Conservation (phyloP, 2,888 invertebrate species). For the Caradrina clavipalpis region DNA sequence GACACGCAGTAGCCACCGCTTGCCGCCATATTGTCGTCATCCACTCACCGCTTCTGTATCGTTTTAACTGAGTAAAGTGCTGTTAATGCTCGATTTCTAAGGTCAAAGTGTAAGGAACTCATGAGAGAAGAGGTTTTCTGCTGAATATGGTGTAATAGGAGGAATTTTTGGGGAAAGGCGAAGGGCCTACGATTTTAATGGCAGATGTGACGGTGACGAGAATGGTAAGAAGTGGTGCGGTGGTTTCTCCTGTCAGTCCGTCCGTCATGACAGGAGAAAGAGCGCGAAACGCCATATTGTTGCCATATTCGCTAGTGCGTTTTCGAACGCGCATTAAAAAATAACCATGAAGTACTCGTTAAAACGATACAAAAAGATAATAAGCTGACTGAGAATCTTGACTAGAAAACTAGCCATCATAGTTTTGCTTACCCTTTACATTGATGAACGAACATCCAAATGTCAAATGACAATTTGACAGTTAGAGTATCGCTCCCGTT, state of each 20-base stretch:
- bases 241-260: background rate
- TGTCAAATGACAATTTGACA: slow-evolving; percentile 49
- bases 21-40: slow-evolving; percentile 52
- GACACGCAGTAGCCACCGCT: slow-evolving; percentile 50
- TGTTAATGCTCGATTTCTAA: background rate
- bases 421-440: slow-evolving; percentile 54
- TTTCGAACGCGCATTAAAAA: background rate
- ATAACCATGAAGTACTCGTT: slow-evolving; percentile 33
- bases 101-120: background rate
- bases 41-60: slow-evolving; percentile 57
- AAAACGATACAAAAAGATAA: slow-evolving; percentile 53
- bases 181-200: background rate
- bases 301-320: slow-evolving; percentile 33
- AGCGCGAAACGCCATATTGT: slow-evolving; percentile 37
- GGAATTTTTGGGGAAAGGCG: background rate
- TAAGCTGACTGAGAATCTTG: slow-evolving; percentile 56
- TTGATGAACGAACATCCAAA: slow-evolving; percentile 32
- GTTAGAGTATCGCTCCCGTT: background rate
- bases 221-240: background rate
- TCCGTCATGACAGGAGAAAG: slow-evolving; percentile 10
- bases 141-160: background rate
- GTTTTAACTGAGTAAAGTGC: slow-evolving; percentile 51
- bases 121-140: background rate
- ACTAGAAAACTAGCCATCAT: slow-evolving; percentile 46
- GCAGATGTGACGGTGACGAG: background rate